These are phyloP conservation scores for Romanogobio albipinnatus DNA, from an alignment of 2,113 vertebrate species.

Conservation along the genomic window DNA sequence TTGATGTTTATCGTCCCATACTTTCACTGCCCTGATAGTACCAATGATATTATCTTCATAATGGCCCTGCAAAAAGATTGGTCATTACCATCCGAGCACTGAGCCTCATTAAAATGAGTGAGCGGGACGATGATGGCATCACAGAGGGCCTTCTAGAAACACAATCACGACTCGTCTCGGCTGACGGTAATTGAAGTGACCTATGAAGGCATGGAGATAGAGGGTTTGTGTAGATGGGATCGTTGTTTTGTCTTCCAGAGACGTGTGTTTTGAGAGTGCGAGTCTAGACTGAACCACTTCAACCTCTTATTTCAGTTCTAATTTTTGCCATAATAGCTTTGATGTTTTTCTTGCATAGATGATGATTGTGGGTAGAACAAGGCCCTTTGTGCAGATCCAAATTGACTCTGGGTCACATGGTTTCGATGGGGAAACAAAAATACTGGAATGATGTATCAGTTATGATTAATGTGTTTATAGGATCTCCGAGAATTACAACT, in stretches of 20 bases:
- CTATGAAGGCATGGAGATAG: conserved; percentile 30
- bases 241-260: not conserved
- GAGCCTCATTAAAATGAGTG: conserved; percentile 45
- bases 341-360: conserved; percentile 21
- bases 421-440: not conserved
- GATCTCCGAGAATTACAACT: not conserved
- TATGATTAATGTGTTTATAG: not conserved
- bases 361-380: conserved; percentile 31
- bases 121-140: conserved; percentile 41
- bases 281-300: not conserved
- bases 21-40: not conserved
- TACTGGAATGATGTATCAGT: not conserved
- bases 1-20: not conserved
- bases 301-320: conserved; percentile 40
- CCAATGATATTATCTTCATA: conserved; percentile 13
- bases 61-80: conserved; percentile 19
- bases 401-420: conserved; percentile 26
- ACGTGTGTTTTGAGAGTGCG: not conserved
- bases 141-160: conserved; percentile 1
- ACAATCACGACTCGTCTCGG: conserved; percentile 4
- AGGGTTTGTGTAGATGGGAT: conserved; percentile 11
- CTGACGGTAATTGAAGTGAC: conserved; percentile 53
- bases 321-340: conserved; percentile 43
- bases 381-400: conserved; percentile 20
- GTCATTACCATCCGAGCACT: conserved; percentile 19